A percentile compares a stretch with the other conserved stretches of the same genome.
Conservation (phyloP, 2,797 vertebrate species). For the Tarsius wallacei region DNA sequence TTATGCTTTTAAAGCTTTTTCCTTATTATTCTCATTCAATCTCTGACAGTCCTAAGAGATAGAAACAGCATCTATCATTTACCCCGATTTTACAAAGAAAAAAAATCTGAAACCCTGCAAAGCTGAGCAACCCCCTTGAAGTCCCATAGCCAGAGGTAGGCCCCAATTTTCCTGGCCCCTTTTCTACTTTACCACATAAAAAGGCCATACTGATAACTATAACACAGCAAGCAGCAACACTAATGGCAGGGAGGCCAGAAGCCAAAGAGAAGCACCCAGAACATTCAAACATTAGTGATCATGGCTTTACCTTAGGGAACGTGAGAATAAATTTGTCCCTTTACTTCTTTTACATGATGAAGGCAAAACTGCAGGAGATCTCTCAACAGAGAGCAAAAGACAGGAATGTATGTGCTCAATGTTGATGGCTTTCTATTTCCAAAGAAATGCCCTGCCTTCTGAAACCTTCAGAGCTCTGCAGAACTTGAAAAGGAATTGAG, state of each 20-base stretch:
- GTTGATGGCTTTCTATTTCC: constrained; percentile 24
- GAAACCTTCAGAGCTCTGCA: constrained; percentile 43
- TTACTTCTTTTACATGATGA: constrained; percentile 55
- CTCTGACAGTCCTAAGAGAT: constrained; percentile 24
- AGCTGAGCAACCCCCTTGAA: constrained; percentile 6
- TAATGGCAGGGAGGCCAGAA: not conserved
- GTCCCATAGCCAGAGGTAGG: not conserved
- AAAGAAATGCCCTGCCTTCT: constrained; percentile 41
- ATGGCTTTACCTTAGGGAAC: not conserved
- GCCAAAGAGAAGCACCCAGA: constrained; percentile 28
- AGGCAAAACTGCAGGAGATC: not conserved
- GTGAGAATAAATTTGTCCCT: constrained; percentile 27
- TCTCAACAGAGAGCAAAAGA: constrained; percentile 51
- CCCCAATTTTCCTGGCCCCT: constrained; percentile 20
- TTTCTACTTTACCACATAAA: constrained; percentile 36
- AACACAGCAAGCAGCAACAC: not conserved
- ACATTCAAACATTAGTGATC: not conserved
- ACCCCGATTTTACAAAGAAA: constrained; percentile 50
- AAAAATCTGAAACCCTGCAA: not conserved
- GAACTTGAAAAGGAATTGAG: constrained; percentile 53
- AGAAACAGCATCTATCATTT: constrained; percentile 53
- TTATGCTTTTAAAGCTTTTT: constrained; percentile 56
- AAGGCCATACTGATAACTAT: constrained; percentile 51
- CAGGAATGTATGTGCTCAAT: constrained; percentile 23
- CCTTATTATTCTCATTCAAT: constrained; percentile 44